A percentile compares a stretch with the other conserved stretches of the same genome.
phyloP scores from a whole-genome alignment of 2,797 vertebrate species.

The Hydrophis major region DNA sequence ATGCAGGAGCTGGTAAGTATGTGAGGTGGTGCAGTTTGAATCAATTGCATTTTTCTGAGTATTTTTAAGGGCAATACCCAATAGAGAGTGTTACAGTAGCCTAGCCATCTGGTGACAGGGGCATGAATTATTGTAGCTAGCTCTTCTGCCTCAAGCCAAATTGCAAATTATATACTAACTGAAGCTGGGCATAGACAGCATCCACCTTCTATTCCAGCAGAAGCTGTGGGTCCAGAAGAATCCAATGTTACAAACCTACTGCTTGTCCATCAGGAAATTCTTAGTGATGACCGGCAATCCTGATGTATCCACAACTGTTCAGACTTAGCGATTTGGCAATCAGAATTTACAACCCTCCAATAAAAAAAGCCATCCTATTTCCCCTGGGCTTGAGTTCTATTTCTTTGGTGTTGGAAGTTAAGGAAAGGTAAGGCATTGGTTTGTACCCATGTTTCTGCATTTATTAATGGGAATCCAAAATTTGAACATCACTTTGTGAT shows the following conservation, averaged over 20 bases:
- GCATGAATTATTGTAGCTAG: neutral
- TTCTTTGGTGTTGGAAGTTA: neutral
- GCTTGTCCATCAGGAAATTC: neutral
- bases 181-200: neutral
- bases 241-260: neutral
- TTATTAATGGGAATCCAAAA: neutral
- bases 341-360: neutral
- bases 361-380: neutral
- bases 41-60: neutral
- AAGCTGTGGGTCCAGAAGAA: neutral
- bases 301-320: neutral
- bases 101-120: neutral
- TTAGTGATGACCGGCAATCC: neutral
- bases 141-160: neutral
- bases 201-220: neutral
- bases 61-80: neutral
- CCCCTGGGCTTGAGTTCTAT: neutral
- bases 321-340: neutral
- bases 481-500: neutral
- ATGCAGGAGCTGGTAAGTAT: neutral
- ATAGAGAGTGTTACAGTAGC: neutral
- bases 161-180: neutral
- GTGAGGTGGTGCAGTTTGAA: neutral
- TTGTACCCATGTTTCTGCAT: neutral
- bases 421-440: neutral